A percentile compares a stretch with the other conserved stretches of the same genome.
These are phyloP conservation scores for Hemibates koningsi DNA, from an alignment of 2,113 vertebrate genomes.

Conservation along the genomic window DNA sequence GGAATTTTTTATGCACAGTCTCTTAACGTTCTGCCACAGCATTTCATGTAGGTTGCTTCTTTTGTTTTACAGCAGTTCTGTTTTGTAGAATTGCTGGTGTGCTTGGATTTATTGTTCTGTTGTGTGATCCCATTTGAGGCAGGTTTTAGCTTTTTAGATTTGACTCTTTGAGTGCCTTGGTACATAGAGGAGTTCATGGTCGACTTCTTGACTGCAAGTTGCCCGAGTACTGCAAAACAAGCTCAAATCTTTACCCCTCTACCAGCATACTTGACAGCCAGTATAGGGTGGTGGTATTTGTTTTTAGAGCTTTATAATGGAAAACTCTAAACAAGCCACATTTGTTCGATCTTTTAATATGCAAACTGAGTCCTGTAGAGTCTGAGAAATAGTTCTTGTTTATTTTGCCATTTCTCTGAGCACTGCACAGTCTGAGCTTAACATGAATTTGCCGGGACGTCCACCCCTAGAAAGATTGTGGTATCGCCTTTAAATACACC, in stretches of 20 bases:
- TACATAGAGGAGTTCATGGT: background rate
- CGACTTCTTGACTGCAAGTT: background rate
- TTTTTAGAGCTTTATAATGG: background rate
- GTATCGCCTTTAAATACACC: background rate
- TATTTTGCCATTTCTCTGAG: background rate
- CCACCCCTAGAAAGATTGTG: background rate
- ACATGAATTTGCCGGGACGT: accelerated
- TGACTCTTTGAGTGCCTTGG: background rate
- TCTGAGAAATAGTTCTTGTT: background rate
- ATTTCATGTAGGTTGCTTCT: accelerated
- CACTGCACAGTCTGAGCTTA: accelerated
- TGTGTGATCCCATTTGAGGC: background rate
- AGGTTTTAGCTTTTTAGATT: background rate
- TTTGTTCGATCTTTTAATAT: accelerated
- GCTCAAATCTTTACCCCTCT: background rate
- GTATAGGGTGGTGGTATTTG: background rate
- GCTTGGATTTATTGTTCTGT: background rate
- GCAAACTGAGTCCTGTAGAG: background rate
- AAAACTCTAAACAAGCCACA: background rate
- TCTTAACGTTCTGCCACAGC: background rate
- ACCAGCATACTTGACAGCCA: background rate
- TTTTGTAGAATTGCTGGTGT: background rate
- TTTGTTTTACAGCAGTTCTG: background rate
- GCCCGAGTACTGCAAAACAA: background rate
- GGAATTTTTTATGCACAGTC: background rate